phyloP scores from a whole-genome alignment of 1,140 invertebrate species.

The Linepithema humile region DNA sequence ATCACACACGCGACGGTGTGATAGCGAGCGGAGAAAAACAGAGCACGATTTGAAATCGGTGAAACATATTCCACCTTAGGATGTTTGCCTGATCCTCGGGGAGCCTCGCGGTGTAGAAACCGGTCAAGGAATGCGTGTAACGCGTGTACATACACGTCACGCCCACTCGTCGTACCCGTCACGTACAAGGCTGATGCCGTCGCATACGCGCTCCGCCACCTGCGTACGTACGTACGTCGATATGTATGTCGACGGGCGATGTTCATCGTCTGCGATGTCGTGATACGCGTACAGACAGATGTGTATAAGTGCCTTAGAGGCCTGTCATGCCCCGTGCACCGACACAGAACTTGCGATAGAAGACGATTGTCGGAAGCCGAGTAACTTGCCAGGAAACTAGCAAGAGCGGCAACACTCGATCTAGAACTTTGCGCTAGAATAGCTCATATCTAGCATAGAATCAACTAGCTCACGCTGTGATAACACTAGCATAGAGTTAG shows the following conservation, averaged over 20 bases:
- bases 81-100: slow-evolving; percentile 81
- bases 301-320: neutral
- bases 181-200: slow-evolving; percentile 73
- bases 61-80: slow-evolving; percentile 47
- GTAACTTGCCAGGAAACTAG: slow-evolving; percentile 49
- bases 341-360: slow-evolving; percentile 9
- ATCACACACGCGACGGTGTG: neutral
- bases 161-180: slow-evolving; percentile 76
- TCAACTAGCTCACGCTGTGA: neutral
- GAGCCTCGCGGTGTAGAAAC: slow-evolving; percentile 83
- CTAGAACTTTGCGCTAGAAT: neutral
- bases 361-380: slow-evolving; percentile 31
- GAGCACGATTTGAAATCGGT: neutral
- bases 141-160: slow-evolving; percentile 83
- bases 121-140: slow-evolving; percentile 82
- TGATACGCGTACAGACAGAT: neutral
- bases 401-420: slow-evolving; percentile 39
- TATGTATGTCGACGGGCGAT: neutral
- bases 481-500: neutral
- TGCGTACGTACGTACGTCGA: slow-evolving; percentile 12
- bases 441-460: neutral
- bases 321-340: neutral
- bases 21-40: slow-evolving; percentile 7
- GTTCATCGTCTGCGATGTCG: neutral
- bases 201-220: slow-evolving; percentile 61